phyloP scores from a whole-genome alignment of 53 echinoderm and acorn worm genomes.

The Astropecten irregularis region DNA sequence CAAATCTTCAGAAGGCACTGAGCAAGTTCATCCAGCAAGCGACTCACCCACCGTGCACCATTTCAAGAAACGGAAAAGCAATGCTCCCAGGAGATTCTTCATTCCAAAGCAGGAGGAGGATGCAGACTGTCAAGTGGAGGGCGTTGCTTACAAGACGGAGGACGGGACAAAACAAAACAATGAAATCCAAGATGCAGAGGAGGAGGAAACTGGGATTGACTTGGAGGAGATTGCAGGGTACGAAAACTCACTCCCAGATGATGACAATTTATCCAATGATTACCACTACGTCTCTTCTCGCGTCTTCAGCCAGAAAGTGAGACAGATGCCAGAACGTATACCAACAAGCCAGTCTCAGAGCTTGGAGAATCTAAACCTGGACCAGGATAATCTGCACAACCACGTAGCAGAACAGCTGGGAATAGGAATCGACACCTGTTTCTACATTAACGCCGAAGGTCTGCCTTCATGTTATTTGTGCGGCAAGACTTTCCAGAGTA shows the following conservation, averaged over 20 bases:
- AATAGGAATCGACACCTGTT: conserved; percentile 47
- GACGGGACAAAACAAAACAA: neutral
- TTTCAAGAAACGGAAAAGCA: conserved; percentile 53
- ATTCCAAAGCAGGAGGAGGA: conserved; percentile 40
- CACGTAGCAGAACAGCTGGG: conserved; percentile 51
- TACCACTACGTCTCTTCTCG: conserved; percentile 4
- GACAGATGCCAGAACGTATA: neutral
- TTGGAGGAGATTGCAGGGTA: conserved; percentile 33
- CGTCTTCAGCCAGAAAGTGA: neutral
- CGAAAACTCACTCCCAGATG: conserved; percentile 4
- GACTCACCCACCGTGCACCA: conserved; percentile 39
- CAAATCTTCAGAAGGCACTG: conserved; percentile 1
- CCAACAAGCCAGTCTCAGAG: neutral
- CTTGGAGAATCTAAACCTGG: conserved; percentile 6
- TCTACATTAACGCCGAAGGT: conserved; percentile 40
- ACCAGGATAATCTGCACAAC: conserved; percentile 25
- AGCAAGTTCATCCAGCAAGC: neutral
- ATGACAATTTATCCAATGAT: neutral
- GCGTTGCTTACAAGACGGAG: conserved; percentile 11
- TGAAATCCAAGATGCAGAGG: conserved; percentile 27
- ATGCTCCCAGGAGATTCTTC: conserved; percentile 26
- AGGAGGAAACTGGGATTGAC: conserved; percentile 39
- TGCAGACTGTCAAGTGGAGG: conserved; percentile 35
- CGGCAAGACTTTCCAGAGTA: conserved; percentile 60
- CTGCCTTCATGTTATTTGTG: conserved; percentile 59